Evolutionary conservation across 64 coral and sea anemone species (phyloP), one percentile per base, ranked within the genome.

Genomic region (Pocillopora damicornis): DNA sequence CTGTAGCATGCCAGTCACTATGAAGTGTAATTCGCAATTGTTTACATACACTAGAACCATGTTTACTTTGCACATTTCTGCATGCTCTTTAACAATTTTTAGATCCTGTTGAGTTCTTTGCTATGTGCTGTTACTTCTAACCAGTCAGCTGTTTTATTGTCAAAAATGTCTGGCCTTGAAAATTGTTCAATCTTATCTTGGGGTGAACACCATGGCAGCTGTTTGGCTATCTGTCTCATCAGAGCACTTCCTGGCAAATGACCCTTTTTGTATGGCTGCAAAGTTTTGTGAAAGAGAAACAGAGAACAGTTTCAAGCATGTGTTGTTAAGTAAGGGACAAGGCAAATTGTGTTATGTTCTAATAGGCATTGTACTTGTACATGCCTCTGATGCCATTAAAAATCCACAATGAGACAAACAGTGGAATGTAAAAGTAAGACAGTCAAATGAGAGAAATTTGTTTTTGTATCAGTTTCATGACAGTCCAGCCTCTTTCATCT

Each of bases 121-220:
- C 75, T 60, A 60, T 96, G 87, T 62, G 89, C 78, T 76, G 94
- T 96, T 67, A 96, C 94, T 62, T 82, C 71, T n/a, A 96, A 26
- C 94, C 94, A 96, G 51, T 96, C 94, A 18, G 87, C 83, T 86
- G 94, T 96, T 74, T 96, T 92, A 61, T 96, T 12, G 89, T 96
- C 94, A 87, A 87, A 93, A 66, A 92, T 96, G 30, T 96, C 91
- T 59, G 94, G 94, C 76, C 94, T 86, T 56, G 16, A 34, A 30
- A 96, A 66, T 61, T 91, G 87, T 73, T 96, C 91, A 15, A 96
- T 66, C 78, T 92, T 90, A 51, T 92, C 76, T 61, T 76, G 73
- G 64, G 89, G 59, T 63, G 91, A 63, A 56, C 87, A 89, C 94
- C 94, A 96, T 38, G 94, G 91, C 6, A 96, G 77, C 42, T 96